phyloP scores from a whole-genome alignment of 2,888 invertebrate species.

The Clostera curtula region DNA sequence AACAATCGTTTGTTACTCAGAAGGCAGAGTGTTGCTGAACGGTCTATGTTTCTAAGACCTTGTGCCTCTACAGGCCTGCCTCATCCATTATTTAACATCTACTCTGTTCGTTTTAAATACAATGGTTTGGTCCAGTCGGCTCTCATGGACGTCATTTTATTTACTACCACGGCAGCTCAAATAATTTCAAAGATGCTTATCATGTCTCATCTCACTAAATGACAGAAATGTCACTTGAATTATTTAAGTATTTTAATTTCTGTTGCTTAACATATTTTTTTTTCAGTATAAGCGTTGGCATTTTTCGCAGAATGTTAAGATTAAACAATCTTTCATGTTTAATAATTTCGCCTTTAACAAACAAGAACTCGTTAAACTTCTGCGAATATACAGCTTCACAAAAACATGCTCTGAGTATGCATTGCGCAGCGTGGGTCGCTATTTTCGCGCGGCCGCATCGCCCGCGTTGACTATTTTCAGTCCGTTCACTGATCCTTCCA shows the following conservation, averaged over 20 bases:
- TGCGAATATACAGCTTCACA: constrained; percentile 12
- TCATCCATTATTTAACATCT: constrained; percentile 27
- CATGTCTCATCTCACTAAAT: too few species aligned
- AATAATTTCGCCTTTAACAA: constrained; percentile 6
- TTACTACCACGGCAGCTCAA: too few species aligned
- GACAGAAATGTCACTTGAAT: too few species aligned
- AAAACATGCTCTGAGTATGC: constrained; percentile 23
- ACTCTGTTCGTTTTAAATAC: constrained; percentile 15
- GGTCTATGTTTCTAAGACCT: constrained; percentile 12
- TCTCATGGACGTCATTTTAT: too few species aligned
- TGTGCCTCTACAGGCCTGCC: constrained; percentile 13
- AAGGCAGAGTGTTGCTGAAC: constrained; percentile 12
- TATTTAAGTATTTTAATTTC: too few species aligned
- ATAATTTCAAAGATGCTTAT: too few species aligned
- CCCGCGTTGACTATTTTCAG: constrained; percentile 46
- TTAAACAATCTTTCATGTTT: too few species aligned
- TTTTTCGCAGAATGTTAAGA: too few species aligned
- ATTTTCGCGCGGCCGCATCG: constrained; percentile 37
- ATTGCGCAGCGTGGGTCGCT: constrained; percentile 41
- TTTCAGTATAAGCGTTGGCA: too few species aligned
- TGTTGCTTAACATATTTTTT: too few species aligned
- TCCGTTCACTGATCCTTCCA: constrained; percentile 35
- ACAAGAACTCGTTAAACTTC: not conserved
- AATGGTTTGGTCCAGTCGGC: constrained; percentile 7
- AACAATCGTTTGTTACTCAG: constrained; percentile 20